phyloP scores from a whole-genome alignment of 1,140 invertebrate genomes.

The Archegozetes longisetosus region DNA sequence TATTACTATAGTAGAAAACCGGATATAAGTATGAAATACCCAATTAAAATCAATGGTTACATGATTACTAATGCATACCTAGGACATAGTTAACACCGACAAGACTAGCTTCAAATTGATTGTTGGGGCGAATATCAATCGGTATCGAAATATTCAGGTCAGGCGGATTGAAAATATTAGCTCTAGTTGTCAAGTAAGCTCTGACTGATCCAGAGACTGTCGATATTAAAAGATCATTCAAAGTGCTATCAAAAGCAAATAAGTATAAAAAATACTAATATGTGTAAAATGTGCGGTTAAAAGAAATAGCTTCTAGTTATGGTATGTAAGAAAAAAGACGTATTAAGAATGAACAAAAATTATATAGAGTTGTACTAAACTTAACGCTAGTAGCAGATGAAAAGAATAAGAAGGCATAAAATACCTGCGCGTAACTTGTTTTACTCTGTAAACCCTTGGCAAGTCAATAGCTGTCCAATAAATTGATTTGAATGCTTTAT shows the following conservation, averaged over 20 bases:
- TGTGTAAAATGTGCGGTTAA: neutral
- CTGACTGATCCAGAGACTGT: constrained; percentile 30
- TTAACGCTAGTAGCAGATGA: too few species aligned
- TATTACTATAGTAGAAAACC: too few species aligned
- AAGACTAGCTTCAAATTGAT: constrained; percentile 11
- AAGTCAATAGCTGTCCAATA: constrained; percentile 13
- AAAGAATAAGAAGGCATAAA: too few species aligned
- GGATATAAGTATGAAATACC: too few species aligned
- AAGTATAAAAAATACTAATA: neutral
- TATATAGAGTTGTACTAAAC: too few species aligned
- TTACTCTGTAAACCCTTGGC: constrained; percentile 29
- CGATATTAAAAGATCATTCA: constrained; percentile 38
- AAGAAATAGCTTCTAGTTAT: neutral
- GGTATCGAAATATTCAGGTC: constrained; percentile 15
- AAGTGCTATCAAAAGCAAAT: constrained; percentile 26
- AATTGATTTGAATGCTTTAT: constrained; percentile 24
- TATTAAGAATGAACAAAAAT: too few species aligned
- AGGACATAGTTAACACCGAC: constrained; percentile 19
- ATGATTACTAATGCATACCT: too few species aligned
- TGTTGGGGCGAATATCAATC: constrained; percentile 13
- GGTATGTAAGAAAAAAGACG: neutral
- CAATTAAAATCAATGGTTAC: too few species aligned
- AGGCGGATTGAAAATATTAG: constrained; percentile 15
- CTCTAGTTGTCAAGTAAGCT: constrained; percentile 8
- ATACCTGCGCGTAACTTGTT: constrained; percentile 35